These are phyloP conservation scores for Coccyzus lansbergi DNA, from an alignment of 2,797 vertebrate species.

Conservation along the genomic window DNA sequence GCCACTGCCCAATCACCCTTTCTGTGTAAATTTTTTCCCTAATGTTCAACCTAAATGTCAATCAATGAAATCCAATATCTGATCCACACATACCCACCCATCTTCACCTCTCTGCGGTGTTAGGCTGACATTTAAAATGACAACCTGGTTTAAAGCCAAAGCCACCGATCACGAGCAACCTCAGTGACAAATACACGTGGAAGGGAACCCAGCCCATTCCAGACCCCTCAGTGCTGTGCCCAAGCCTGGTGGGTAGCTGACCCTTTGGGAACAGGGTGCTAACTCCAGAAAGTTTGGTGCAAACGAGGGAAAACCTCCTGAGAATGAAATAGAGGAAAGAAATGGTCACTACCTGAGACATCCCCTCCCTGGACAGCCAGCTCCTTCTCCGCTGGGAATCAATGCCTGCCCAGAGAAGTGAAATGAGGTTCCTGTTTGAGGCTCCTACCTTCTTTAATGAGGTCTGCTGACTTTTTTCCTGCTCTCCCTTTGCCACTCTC, in stretches of 20 bases:
- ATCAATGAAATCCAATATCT: not conserved
- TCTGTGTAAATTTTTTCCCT: no score
- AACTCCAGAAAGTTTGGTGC: not conserved
- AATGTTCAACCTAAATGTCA: no score
- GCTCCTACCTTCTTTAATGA: rapidly evolving
- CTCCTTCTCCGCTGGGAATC: not conserved
- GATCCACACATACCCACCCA: rapidly evolving
- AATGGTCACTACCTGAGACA: rapidly evolving
- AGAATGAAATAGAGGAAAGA: rapidly evolving
- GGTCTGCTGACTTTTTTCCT: not conserved
- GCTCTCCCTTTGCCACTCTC: not conserved
- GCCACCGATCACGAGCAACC: rapidly evolving
- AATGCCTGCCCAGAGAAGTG: rapidly evolving
- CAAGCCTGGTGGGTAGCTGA: not conserved
- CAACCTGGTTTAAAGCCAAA: rapidly evolving
- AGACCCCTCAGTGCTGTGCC: rapidly evolving
- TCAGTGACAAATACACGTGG: rapidly evolving
- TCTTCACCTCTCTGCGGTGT: rapidly evolving
- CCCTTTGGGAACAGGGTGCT: not conserved
- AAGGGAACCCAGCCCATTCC: rapidly evolving
- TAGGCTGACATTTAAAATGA: not conserved
- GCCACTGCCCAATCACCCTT: no score
- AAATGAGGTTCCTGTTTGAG: rapidly evolving
- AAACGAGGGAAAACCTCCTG: not conserved
- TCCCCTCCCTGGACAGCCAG: rapidly evolving